These are phyloP conservation scores for Channa maculata DNA, from an alignment of 2,113 vertebrate genomes.

Conservation along the genomic window DNA sequence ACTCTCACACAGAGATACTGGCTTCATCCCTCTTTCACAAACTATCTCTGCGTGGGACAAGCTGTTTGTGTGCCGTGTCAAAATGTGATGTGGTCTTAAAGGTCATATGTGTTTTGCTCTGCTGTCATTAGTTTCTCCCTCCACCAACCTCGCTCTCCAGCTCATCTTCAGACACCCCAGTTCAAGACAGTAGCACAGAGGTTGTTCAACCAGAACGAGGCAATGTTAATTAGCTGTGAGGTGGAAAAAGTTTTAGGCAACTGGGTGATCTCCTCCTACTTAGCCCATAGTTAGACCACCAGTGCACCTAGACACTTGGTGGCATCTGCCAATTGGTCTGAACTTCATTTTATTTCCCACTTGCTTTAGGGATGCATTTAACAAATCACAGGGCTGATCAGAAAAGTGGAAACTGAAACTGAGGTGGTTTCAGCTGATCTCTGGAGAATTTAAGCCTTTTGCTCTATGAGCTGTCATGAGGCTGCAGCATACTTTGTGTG, in stretches of 20 bases:
- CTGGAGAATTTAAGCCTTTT: too few species aligned
- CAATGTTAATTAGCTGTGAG: slow-evolving; percentile 54
- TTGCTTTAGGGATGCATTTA: too few species aligned
- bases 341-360: too few species aligned
- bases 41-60: slow-evolving; percentile 24
- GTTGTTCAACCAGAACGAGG: slow-evolving; percentile 44
- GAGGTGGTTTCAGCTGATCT: not conserved
- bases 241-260: slow-evolving; percentile 19
- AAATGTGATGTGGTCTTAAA: slow-evolving; percentile 46
- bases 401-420: too few species aligned
- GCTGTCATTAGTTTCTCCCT: slow-evolving; percentile 30
- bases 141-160: not conserved
- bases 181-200: slow-evolving; percentile 25
- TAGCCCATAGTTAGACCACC: slow-evolving; percentile 19
- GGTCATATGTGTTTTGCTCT: slow-evolving; percentile 47
- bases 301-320: too few species aligned
- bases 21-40: slow-evolving; percentile 20
- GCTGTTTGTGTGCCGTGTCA: slow-evolving; percentile 34
- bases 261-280: slow-evolving; percentile 21
- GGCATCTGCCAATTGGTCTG: too few species aligned
- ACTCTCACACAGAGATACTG: slow-evolving; percentile 28
- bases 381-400: too few species aligned
- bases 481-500: too few species aligned
- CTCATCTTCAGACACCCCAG: slow-evolving; percentile 25
- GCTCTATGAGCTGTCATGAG: too few species aligned